Evolutionary conservation across 2,113 vertebrate genomes (phyloP), one percentile per base, ranked within the genome.

Genomic region (Psilopogon haemacephalus): DNA sequence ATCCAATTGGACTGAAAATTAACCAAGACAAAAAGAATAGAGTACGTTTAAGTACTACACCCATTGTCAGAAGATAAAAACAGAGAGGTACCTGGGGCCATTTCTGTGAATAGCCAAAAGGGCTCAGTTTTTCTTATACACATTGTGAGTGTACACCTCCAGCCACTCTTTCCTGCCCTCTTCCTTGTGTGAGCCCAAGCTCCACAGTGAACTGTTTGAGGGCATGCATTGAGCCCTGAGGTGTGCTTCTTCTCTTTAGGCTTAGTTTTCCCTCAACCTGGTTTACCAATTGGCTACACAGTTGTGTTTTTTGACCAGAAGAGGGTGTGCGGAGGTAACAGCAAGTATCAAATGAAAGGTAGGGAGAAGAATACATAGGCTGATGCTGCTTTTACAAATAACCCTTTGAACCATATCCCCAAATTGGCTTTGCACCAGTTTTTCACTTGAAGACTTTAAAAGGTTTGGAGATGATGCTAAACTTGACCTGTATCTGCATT

Each of bases 121-220:
- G 21, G 24, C 32, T 70, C 19, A 46, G 8, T 40, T 72, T 88
- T 79, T 19, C 20, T 48, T 58, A 80, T 79, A 76, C 4, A 12
- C 1, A 0, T 8, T 55, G 24, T 63, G n/a, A 84, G 20, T 52
- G 0, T 38, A 32, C 5, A 4, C 12, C 73, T 83, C n/a, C 27
- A 83, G 30, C 15, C 15, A 17, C 8, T 6, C 17, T 68, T 50
- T 63, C 46, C 44, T 55, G 16, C 58, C 37, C 9, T n/a, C 68
- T 86, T 70, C 50, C 54, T 46, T 38, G 8, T 40, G 44, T 37
- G 4, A 15, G 32, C 26, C 67, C 33, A 52, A 60, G 46, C 40
- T 91, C 19, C 56, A 16, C 11, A 14, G 40, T 59, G 62, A 28
- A 15, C 33, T 37, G 15, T 8, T 46, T 64, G 42, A 71, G 38